Evolutionary conservation across 2,113 vertebrate species (phyloP).

Genomic region (Myotis davidii): DNA sequence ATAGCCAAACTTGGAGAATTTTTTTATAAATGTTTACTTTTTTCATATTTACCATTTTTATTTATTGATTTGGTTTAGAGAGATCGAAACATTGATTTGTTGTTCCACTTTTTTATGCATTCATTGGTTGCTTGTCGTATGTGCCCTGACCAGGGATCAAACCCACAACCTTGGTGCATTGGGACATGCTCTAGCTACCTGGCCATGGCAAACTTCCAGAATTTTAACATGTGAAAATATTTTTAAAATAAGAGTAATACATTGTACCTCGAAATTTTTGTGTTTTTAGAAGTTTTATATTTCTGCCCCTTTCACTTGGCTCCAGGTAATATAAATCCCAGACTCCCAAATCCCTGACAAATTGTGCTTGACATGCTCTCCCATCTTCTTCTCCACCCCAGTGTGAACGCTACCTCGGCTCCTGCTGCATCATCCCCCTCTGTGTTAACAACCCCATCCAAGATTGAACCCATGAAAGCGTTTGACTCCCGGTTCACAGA

Average conservation of each 20-base stretch:
- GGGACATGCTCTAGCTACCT: neutral
- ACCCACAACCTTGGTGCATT: neutral
- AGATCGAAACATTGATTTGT: neutral
- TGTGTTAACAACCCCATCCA: slow-evolving; percentile 92
- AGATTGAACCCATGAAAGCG: slow-evolving; percentile 98
- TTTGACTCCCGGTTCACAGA: slow-evolving; percentile 98
- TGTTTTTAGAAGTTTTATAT: neutral
- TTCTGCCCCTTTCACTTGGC: neutral
- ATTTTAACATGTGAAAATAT: neutral
- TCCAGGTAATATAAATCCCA: neutral
- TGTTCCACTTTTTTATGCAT: neutral
- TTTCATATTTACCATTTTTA: neutral
- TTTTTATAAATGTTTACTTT: neutral
- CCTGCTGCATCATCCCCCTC: slow-evolving; percentile 86
- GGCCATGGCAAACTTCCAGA: neutral
- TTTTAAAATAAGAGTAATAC: neutral
- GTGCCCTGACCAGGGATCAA: neutral
- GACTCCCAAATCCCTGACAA: neutral
- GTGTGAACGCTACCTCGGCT: slow-evolving; percentile 85
- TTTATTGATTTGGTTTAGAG: neutral
- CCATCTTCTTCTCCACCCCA: slow-evolving; percentile 53
- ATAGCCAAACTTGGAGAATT: neutral
- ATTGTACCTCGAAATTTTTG: neutral
- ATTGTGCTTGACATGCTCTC: slow-evolving; percentile 1
- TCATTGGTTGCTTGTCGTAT: neutral